phyloP scores from a whole-genome alignment of 64 coral and sea anemone genomes.

The Trachythela sp. region DNA sequence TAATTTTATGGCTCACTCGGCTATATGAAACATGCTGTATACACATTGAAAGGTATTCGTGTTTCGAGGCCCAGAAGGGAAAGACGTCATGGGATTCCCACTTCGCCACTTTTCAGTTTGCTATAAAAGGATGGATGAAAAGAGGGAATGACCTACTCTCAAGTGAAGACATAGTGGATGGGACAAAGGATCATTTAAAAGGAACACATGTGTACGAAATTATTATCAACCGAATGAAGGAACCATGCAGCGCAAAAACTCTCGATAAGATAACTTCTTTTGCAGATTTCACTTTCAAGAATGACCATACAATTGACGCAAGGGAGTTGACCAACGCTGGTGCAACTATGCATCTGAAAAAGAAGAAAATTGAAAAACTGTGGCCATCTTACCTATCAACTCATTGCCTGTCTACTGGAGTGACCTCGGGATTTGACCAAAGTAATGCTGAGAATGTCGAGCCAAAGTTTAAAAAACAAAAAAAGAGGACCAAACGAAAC shows the following conservation, averaged over 20 bases:
- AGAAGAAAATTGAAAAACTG: too few species aligned
- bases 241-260: not conserved
- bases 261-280: not conserved
- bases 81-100: constrained; percentile 55
- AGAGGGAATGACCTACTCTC: not conserved
- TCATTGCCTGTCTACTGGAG: too few species aligned
- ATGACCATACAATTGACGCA: too few species aligned
- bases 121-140: constrained; percentile 23
- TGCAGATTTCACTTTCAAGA: too few species aligned
- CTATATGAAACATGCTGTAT: constrained; percentile 20
- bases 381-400: too few species aligned
- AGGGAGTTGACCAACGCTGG: too few species aligned
- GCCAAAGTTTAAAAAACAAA: constrained; percentile 43
- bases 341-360: too few species aligned
- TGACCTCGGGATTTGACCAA: too few species aligned
- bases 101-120: constrained; percentile 28
- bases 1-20: constrained; percentile 44
- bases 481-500: constrained; percentile 18
- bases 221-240: not conserved
- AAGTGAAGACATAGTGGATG: not conserved
- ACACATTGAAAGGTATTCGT: constrained; percentile 32
- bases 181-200: not conserved
- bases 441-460: constrained; percentile 15
- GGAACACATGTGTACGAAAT: not conserved
- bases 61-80: constrained; percentile 56